phyloP scores from a whole-genome alignment of 2,113 vertebrate species.

The Prunella fulvescens region DNA sequence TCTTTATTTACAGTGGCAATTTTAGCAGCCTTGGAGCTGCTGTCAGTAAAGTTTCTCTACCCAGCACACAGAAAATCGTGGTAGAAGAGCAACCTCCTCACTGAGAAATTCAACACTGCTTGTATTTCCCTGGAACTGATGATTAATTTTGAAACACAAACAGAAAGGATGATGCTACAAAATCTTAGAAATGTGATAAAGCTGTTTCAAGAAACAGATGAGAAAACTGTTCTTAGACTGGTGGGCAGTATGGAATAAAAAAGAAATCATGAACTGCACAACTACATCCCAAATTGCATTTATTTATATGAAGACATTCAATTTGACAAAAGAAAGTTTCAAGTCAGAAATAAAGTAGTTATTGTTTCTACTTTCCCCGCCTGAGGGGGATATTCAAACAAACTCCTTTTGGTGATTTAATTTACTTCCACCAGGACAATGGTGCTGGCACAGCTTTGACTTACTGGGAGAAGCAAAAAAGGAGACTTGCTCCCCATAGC shows the following conservation, averaged over 20 bases:
- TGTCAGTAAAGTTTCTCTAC: not conserved
- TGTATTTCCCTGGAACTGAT: not conserved
- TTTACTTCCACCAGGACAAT: slow-evolving; percentile 57
- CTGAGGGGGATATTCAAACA: slow-evolving; percentile 18
- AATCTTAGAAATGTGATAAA: not conserved
- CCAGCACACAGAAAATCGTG: fast-evolving
- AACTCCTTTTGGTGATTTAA: slow-evolving; percentile 36
- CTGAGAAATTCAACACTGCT: not conserved
- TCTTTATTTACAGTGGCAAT: not conserved
- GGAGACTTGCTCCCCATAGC: not conserved
- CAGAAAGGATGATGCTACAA: not conserved
- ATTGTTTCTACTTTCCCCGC: slow-evolving; percentile 6
- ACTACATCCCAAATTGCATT: not conserved
- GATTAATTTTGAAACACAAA: not conserved
- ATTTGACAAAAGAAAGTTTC: slow-evolving; percentile 37
- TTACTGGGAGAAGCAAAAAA: not conserved
- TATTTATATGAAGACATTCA: not conserved
- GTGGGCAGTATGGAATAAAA: not conserved
- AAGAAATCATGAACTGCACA: not conserved
- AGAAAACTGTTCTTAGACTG: not conserved
- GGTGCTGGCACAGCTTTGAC: slow-evolving; percentile 13
- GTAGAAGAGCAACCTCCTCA: not conserved
- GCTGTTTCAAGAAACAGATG: not conserved
- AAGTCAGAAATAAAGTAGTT: slow-evolving; percentile 29
- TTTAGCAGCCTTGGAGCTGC: not conserved